phyloP scores from a whole-genome alignment of 1,140 invertebrate species.

The Anastrepha ludens region DNA sequence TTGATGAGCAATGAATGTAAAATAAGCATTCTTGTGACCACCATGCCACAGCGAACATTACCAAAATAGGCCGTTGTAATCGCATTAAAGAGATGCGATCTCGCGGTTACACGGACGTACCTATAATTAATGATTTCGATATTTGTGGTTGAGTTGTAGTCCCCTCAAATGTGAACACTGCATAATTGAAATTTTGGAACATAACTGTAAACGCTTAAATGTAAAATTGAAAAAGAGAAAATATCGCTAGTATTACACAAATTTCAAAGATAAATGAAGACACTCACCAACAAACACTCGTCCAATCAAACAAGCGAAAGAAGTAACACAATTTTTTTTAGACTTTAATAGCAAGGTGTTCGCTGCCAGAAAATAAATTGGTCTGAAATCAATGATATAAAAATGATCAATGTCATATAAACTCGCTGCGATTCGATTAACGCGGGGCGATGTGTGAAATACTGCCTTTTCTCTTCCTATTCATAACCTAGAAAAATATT shows the following conservation, averaged over 20 bases:
- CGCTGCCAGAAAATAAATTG: no score
- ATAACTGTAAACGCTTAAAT: neutral
- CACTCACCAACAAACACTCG: no score
- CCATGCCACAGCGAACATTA: no score
- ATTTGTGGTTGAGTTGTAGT: neutral
- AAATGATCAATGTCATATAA: no score
- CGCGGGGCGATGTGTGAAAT: neutral
- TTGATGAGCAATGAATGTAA: neutral
- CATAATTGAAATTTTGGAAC: constrained; percentile 18
- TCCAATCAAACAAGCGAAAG: no score
- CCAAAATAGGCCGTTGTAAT: neutral
- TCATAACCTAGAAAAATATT: neutral
- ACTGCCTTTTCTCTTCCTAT: neutral
- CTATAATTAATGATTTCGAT: constrained; percentile 24
- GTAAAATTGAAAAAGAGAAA: constrained; percentile 10
- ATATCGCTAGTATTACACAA: neutral
- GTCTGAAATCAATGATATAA: no score
- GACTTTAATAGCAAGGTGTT: no score
- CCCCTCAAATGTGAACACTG: neutral
- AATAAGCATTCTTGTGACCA: neutral
- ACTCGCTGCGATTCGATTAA: neutral
- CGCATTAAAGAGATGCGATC: neutral
- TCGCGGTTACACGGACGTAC: constrained; percentile 6
- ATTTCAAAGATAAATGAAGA: neutral
- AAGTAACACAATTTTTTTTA: no score